Evolutionary conservation across 2,113 vertebrate genomes (phyloP).

Genomic region (Scalopus aquaticus): DNA sequence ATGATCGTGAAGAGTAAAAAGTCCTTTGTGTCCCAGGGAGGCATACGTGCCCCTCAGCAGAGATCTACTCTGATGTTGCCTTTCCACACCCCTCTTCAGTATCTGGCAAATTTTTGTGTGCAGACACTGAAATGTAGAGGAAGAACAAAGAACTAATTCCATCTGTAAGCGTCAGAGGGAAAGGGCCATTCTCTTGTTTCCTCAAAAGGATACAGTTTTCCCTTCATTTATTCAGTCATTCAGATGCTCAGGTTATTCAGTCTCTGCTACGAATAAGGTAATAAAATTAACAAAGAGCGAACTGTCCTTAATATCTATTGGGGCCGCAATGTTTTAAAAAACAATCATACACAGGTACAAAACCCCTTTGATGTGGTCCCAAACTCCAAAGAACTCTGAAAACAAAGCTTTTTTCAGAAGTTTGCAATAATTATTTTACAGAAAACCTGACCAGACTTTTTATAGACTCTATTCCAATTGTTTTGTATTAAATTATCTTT

Average conservation of each 20-base stretch:
- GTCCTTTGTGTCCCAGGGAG: neutral
- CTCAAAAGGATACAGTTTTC: neutral
- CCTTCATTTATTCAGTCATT: neutral
- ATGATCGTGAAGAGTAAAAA: neutral
- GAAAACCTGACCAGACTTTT: neutral
- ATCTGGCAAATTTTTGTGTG: neutral
- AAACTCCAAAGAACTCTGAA: neutral
- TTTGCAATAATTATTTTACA: too few species aligned
- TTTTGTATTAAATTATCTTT: too few species aligned
- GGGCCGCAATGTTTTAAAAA: neutral
- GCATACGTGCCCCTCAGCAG: neutral
- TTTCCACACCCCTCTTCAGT: neutral
- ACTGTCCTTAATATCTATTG: neutral
- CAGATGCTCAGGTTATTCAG: neutral
- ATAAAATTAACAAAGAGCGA: neutral
- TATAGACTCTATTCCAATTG: neutral
- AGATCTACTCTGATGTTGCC: neutral
- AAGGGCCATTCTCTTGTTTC: neutral
- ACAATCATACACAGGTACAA: neutral
- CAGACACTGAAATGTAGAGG: neutral
- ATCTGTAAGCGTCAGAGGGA: neutral
- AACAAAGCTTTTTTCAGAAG: neutral
- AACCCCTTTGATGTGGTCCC: neutral
- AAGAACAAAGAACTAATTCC: neutral
- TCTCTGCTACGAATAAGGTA: neutral